Base-by-base conservation (phyloP, 2,888 invertebrate genomes). In the Syritta pipiens region DNA sequence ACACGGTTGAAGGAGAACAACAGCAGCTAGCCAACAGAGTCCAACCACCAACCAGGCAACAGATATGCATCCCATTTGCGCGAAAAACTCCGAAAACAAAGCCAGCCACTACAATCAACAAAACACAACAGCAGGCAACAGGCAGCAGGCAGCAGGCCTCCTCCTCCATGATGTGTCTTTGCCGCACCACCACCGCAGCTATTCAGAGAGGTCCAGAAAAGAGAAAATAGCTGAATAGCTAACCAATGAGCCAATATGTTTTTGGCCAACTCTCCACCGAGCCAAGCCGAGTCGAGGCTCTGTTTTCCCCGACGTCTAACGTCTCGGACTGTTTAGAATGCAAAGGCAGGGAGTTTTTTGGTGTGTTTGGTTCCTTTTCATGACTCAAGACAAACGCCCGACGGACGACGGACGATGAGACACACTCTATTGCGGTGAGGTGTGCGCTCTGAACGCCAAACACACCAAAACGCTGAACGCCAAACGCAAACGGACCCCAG, bases 191-290 rank as follows among this genome's bases (percentile, higher is more conserved):
- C 19, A 65, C 44, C 22, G 53, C 26, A 32, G 14, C 48, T 40
- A 63, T 51, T 49, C 55, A 76, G 55, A 51, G n/a, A n/a, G 67
- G 59, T 79, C 55, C 60, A 62, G 67, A 53, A 55, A 42, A 59
- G 17, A 65, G 57, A 76, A 76, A 76, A 76, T 65, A 71, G 51
- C 59, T 77, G 76, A 76, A 76, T 72, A 65, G 71, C 63, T 77
- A 72, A 74, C 79, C 74, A 79, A 79, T 74, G 79, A 62, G 74
- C 60, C 74, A 62, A 79, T 77, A 77, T 72, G 72, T 71, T 72
- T 59, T 51, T 3, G 46, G 46, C 63, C 69, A 46, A 17, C 28
- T 65, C 59, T 69, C 67, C 49, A 35, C 48, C 46, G 30, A 9
- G 30, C 30, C n/a, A n/a, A n/a, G n/a, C n/a, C n/a, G n/a, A n/a